Conservation (phyloP, 1,140 invertebrate species). For the Epicauta chinensis region DNA sequence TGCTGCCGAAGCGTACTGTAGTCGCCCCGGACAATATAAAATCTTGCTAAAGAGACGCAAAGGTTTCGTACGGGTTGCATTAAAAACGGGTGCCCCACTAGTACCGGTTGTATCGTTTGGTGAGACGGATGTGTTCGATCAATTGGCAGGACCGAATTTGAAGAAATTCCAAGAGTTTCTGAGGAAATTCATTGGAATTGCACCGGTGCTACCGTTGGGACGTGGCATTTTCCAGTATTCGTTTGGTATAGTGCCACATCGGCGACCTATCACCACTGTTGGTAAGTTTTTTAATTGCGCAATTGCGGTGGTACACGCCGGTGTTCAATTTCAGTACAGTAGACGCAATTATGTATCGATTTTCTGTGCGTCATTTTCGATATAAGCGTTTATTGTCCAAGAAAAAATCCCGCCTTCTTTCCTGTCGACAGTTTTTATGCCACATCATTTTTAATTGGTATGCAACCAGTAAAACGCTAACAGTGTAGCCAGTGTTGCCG, state of each 20-base stretch:
- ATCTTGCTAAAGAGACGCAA: conserved; percentile 60
- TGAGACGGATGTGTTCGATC: conserved; percentile 81
- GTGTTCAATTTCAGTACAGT: too few species aligned
- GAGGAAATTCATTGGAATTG: conserved; percentile 62
- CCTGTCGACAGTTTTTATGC: too few species aligned
- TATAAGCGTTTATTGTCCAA: too few species aligned
- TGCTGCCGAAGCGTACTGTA: neutral
- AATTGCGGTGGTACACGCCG: too few species aligned
- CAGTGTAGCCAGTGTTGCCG: too few species aligned
- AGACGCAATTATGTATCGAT: too few species aligned
- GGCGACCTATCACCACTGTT: conserved; percentile 73
- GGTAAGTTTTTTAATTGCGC: conserved; percentile 61
- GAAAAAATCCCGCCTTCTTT: too few species aligned
- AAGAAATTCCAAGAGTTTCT: conserved; percentile 61
- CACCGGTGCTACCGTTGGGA: conserved; percentile 72
- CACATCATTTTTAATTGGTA: too few species aligned
- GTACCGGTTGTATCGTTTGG: conserved; percentile 88
- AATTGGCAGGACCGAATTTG: conserved; percentile 50
- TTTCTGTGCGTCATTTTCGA: too few species aligned
- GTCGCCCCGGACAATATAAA: conserved; percentile 6
- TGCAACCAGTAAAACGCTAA: too few species aligned
- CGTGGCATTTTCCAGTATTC: conserved; percentile 83
- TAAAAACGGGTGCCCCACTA: conserved; percentile 66
- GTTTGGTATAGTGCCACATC: conserved; percentile 76
- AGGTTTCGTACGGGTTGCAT: conserved; percentile 72